These are phyloP conservation scores for Dastarcus helophoroides DNA, from an alignment of 2,888 invertebrate species.

Conservation along the genomic window DNA sequence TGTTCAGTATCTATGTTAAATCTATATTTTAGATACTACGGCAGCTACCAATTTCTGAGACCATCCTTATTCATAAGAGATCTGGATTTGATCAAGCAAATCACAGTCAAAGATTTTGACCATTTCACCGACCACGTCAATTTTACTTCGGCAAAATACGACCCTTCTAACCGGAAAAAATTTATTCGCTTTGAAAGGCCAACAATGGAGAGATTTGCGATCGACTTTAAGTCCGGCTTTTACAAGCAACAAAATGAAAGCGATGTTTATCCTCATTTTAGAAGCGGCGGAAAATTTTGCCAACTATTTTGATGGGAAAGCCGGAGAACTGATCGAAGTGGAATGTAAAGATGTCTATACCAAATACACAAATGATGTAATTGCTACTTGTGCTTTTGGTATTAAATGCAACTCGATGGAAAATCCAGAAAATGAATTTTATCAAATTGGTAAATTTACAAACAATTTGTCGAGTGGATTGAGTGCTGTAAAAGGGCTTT, in stretches of 20 bases:
- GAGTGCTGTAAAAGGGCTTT: too few species aligned
- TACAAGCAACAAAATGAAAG: conserved; percentile 45
- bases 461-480: too few species aligned
- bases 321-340: conserved; percentile 13
- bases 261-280: conserved; percentile 40
- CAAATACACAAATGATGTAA: conserved; percentile 28
- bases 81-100: conserved; percentile 29
- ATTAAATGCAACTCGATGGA: conserved; percentile 26
- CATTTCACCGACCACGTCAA: conserved; percentile 29
- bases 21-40: conserved; percentile 19
- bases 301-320: conserved; percentile 16
- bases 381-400: conserved; percentile 31
- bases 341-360: conserved; percentile 29
- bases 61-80: conserved; percentile 23
- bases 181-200: conserved; percentile 19
- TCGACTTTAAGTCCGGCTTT: conserved; percentile 43
- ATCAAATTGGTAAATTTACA: conserved; percentile 22
- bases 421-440: conserved; percentile 30
- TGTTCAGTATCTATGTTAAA: too few species aligned
- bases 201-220: conserved; percentile 35
- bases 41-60: conserved; percentile 21
- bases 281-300: conserved; percentile 27
- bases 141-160: conserved; percentile 21
- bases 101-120: conserved; percentile 33
- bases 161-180: conserved; percentile 21